Conservation (phyloP, 2,888 invertebrate genomes). For the Galerucella pusilla region DNA sequence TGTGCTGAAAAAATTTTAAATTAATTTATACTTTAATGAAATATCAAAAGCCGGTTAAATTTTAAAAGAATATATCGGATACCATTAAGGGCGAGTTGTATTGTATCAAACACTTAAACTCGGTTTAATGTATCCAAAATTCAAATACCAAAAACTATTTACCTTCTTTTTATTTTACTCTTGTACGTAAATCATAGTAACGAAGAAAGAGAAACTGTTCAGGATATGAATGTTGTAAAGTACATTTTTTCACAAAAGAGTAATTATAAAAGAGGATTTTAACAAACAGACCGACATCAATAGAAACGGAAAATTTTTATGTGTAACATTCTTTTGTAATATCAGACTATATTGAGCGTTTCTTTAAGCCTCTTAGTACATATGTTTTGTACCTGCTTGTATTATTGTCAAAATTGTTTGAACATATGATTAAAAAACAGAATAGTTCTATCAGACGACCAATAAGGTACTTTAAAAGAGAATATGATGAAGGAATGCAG, state of each 20-base stretch:
- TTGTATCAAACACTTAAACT: no score
- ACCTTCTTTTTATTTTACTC: not conserved
- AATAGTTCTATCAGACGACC: not conserved
- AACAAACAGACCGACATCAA: conserved; percentile 3
- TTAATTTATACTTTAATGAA: no score
- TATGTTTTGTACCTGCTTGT: not conserved
- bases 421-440: conserved; percentile 6
- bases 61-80: no score
- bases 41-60: no score
- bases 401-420: not conserved
- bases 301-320: conserved; percentile 1
- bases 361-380: conserved; percentile 8
- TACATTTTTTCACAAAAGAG: conserved; percentile 1
- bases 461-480: not conserved
- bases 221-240: not conserved
- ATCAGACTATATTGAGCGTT: not conserved
- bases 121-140: no score
- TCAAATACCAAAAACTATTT: not conserved
- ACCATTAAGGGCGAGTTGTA: no score
- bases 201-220: not conserved
- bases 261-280: not conserved
- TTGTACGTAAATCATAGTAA: conserved; percentile 1
- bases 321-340: conserved; percentile 7
- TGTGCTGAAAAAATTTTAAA: no score
- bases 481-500: no score